phyloP scores from a whole-genome alignment of 1,140 invertebrate species.

The Neelides sp. region DNA sequence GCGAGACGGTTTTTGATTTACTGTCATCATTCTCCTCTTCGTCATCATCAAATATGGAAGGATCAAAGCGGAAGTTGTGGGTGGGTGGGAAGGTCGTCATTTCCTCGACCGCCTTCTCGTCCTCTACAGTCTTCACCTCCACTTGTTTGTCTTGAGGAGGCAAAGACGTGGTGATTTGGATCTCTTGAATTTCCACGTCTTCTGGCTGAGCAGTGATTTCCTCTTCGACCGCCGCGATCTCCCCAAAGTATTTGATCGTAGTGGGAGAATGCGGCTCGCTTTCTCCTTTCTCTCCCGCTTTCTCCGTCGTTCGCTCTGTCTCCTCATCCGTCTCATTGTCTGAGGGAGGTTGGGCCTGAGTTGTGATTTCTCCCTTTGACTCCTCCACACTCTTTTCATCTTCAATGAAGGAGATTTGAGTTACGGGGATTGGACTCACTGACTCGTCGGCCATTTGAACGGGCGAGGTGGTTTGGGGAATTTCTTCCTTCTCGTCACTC shows the following conservation, averaged over 20 bases:
- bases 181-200: neutral
- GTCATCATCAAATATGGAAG: constrained; percentile 27
- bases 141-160: neutral
- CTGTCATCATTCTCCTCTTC: constrained; percentile 34
- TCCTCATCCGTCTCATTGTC: neutral
- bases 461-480: neutral
- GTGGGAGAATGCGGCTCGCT: too few species aligned
- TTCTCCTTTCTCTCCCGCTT: too few species aligned
- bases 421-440: neutral
- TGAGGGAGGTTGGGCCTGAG: neutral
- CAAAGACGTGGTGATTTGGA: neutral
- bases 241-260: too few species aligned
- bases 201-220: neutral
- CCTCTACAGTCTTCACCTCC: neutral
- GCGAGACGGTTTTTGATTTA: too few species aligned
- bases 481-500: neutral
- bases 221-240: neutral
- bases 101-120: constrained; percentile 1
- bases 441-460: neutral
- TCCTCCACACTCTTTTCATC: neutral
- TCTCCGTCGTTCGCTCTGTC: too few species aligned
- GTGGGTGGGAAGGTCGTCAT: constrained; percentile 2
- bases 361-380: neutral
- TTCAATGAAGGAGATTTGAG: neutral
- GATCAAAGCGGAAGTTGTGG: constrained; percentile 21